Percentiles rank a stretch among this genome's conserved stretches.
These are phyloP conservation scores for Eretmocerus hayati DNA, from an alignment of 2,888 invertebrate species.

Conservation along the genomic window DNA sequence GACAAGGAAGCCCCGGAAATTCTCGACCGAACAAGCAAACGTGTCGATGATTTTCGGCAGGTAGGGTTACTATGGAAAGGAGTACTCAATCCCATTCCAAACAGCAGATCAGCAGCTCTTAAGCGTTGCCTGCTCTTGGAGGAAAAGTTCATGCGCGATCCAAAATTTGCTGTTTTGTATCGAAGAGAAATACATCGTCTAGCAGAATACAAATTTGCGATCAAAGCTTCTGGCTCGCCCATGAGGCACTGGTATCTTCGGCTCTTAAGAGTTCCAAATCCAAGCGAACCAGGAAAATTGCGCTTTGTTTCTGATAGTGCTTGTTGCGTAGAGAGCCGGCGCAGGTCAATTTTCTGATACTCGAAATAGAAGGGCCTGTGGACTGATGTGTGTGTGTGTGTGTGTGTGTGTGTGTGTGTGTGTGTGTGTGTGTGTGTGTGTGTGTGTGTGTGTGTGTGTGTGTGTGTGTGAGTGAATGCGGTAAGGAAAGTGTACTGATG, in stretches of 20 bases:
- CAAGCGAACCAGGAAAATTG: neutral
- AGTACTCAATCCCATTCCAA: neutral
- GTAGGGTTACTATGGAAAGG: neutral
- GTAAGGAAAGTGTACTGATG: no score
- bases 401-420: no score
- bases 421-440: no score
- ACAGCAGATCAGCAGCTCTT: neutral
- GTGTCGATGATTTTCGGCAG: neutral
- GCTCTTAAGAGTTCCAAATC: neutral
- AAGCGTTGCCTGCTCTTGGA: neutral
- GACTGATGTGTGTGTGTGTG: no score
- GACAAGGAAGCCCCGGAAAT: neutral
- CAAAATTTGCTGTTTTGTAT: neutral
- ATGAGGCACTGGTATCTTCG: neutral
- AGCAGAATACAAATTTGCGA: neutral
- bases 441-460: no score
- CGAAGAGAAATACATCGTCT: neutral
- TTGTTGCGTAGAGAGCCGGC: no score
- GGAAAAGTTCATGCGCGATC: neutral
- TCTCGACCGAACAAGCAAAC: neutral
- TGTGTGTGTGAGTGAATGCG: no score
- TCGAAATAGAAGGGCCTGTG: no score
- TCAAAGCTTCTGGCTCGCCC: neutral
- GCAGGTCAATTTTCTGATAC: no score
- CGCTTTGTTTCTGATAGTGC: slow-evolving; percentile 1